Base-by-base conservation (phyloP, 2,113 vertebrate species). In the Anguilla rostrata region DNA sequence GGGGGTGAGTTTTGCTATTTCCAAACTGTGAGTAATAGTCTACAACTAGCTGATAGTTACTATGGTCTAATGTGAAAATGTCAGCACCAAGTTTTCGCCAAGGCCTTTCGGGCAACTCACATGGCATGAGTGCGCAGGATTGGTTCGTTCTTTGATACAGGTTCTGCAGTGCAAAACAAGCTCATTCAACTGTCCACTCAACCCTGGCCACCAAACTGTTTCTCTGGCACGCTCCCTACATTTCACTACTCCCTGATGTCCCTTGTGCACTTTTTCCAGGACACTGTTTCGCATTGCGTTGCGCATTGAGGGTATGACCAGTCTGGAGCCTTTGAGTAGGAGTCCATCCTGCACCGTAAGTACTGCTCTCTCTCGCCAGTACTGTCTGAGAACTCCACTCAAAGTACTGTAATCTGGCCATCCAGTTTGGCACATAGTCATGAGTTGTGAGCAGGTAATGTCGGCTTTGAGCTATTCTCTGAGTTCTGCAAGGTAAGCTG, bases 61-160 rank as follows among this genome's bases (percentile, higher is more conserved):
- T 49, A n/a, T 46, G 2, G 7, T 78, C 20, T n/a, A 85, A 39
- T 15, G 71, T 78, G n/a, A 71, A 75, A 16, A 85, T 16, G n/a
- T 46, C 84, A 26, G 57, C 79, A 14, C 78, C 80, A 15, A 81
- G 39, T 57, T 53, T 86, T 53, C 63, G 85, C 85, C 56, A 82
- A 29, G 79, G 80, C 16, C 85, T 86, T 34, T 82, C 85, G 12
- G 80, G 80, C 11, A 71, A 22, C 39, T 86, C 39, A 3, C 26
- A 60, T 66, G 80, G 39, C 26, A 71, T 86, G 15, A 82, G 53
- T 86, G 22, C 39, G n/a, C 34, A 5, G 66, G 22, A 29, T 86
- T 46, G 29, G 22, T 43, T 14, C 81, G 80, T 34, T 80, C 29
- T 18, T 39, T 29, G n/a, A 82, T 46, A n/a, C 46, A 53, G 5